phyloP scores from a whole-genome alignment of 2,797 vertebrate genomes.

The Sebastes steindachneri region DNA sequence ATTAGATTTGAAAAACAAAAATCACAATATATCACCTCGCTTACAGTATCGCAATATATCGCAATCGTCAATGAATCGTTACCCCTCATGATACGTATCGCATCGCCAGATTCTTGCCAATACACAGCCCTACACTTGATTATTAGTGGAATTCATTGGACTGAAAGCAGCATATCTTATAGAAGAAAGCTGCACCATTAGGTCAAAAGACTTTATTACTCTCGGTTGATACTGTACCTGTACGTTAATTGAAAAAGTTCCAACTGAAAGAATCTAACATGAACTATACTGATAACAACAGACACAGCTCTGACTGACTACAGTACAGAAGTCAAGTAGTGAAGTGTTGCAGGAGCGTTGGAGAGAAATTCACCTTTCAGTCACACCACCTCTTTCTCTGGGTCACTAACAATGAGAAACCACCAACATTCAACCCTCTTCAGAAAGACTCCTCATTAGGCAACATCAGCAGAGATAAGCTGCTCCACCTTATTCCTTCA shows the following conservation, averaged over 20 bases:
- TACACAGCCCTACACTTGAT: neutral
- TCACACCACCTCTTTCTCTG: slow-evolving; percentile 51
- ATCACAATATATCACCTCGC: neutral
- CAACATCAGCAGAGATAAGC: slow-evolving; percentile 33
- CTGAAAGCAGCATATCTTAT: neutral
- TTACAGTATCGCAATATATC: no score
- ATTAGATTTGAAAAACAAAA: no score
- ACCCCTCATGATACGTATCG: neutral
- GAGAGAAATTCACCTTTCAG: slow-evolving; percentile 5
- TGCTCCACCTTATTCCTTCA: slow-evolving; percentile 23
- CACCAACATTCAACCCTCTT: slow-evolving; percentile 3
- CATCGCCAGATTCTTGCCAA: neutral
- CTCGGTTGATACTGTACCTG: neutral
- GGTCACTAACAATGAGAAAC: slow-evolving; percentile 44
- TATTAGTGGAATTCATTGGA: neutral
- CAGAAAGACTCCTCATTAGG: slow-evolving; percentile 39
- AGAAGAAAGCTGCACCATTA: neutral
- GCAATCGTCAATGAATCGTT: neutral
- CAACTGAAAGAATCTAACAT: neutral
- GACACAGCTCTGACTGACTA: neutral
- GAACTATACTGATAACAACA: neutral
- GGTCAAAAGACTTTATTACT: neutral
- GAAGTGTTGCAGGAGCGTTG: neutral
- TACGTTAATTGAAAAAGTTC: neutral
- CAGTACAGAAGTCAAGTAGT: neutral